These are phyloP conservation scores for Archilochus colubris DNA, from an alignment of 2,113 vertebrate species.

Conservation along the genomic window DNA sequence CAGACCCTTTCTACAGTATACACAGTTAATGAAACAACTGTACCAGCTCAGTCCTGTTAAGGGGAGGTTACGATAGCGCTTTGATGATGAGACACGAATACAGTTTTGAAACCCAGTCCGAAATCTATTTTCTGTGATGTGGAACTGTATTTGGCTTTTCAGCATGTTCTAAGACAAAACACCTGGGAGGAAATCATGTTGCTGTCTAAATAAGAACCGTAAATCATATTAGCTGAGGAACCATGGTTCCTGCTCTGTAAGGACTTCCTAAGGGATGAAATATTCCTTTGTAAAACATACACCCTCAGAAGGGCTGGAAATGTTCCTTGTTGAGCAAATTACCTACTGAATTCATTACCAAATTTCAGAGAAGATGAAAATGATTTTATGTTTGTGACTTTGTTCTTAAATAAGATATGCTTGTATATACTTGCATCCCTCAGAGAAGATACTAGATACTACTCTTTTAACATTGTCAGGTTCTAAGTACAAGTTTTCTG, in stretches of 20 bases:
- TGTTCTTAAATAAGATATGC: not conserved
- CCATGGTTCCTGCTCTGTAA: not conserved
- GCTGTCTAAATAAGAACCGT: not conserved
- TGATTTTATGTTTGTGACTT: not conserved
- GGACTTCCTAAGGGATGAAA: not conserved
- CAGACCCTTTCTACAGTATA: not conserved
- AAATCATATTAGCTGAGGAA: not conserved
- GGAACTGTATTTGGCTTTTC: not conserved
- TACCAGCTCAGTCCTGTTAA: not conserved
- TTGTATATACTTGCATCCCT: not conserved
- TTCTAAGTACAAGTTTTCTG: not conserved
- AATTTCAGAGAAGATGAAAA: not conserved
- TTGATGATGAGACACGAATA: not conserved
- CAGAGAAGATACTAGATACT: not conserved
- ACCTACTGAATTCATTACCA: not conserved
- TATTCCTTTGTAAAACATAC: not conserved
- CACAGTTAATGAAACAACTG: not conserved
- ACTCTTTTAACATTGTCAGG: not conserved
- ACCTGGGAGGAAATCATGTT: not conserved
- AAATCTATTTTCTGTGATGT: not conserved
- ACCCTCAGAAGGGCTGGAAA: not conserved
- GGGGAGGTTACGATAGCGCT: not conserved
- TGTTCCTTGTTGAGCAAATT: not conserved
- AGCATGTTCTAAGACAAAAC: not conserved
- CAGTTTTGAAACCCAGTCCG: not conserved